These are phyloP conservation scores for Adela reaumurella DNA, from an alignment of 2,888 invertebrate genomes.

Conservation along the genomic window DNA sequence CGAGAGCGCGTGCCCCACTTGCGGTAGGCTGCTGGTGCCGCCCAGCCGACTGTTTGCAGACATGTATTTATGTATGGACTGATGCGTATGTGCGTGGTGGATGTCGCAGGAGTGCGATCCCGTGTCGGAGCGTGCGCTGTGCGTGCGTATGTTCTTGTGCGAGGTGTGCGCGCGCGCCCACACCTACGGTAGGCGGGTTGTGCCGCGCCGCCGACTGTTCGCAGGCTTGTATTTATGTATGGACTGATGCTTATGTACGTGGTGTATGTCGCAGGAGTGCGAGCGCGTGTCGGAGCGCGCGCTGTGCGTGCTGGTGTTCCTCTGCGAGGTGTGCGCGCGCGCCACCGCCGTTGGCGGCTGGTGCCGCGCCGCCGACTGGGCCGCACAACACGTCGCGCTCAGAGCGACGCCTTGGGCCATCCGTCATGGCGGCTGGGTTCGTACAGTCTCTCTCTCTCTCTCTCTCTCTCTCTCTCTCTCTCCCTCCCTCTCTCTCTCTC, in stretches of 20 bases:
- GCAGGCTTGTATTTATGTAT: too few relatives aligned
- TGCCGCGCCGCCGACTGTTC: too few relatives aligned
- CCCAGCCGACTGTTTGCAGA: too few relatives aligned
- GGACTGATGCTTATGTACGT: too few relatives aligned
- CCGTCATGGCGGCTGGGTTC: slow-evolving; percentile 56
- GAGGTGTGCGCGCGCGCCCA: too few relatives aligned
- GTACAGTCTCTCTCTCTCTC: neutral
- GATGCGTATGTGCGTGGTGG: too few relatives aligned
- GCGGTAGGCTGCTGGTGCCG: slow-evolving; percentile 47
- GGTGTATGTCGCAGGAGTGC: slow-evolving; percentile 33
- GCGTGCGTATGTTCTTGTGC: too few relatives aligned
- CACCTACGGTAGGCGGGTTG: too few relatives aligned
- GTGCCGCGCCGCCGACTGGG: slow-evolving; percentile 56
- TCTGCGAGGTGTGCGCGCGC: slow-evolving; percentile 53
- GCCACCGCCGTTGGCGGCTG: slow-evolving; percentile 45
- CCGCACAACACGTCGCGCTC: slow-evolving; percentile 50
- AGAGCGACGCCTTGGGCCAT: slow-evolving; percentile 56
- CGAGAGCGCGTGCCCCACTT: slow-evolving; percentile 47
- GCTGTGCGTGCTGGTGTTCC: slow-evolving; percentile 52
- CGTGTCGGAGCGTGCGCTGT: too few relatives aligned
- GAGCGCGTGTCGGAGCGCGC: slow-evolving; percentile 53
- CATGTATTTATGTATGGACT: too few relatives aligned
- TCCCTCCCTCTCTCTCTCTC: neutral
- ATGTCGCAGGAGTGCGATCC: too few relatives aligned
- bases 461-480: neutral